Evolutionary conservation across 2,797 vertebrate genomes (phyloP), one percentile per base, ranked within the genome.

Genomic region (Argentina silus): DNA sequence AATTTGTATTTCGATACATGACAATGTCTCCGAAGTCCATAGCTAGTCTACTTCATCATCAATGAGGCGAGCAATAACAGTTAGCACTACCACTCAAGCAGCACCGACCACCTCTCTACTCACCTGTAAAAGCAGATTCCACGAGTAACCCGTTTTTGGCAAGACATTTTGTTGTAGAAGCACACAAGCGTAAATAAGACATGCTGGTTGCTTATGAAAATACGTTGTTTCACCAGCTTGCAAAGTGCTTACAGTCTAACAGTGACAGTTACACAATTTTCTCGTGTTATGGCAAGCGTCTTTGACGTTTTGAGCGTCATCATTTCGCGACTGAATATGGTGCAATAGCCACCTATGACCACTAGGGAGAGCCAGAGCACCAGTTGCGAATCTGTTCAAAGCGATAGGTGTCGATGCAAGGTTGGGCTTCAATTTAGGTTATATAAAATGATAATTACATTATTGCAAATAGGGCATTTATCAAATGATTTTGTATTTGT

Each of bases 41-140:
- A 36, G 27, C 27, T 36, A 36, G 27, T 2, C 27, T 2, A 36
- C 2, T 36, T 36, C 27, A 36, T 36, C 27, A 36, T 36, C 27
- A 36, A 36, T 36, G 27, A 36, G 27, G 27, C 27, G 27, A 36
- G 27, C 27, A 36, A 36, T 36, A 36, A 36, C 27, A n/a, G n/a
- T n/a, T 36, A 4, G 4, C 27, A 36, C 2, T 36, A 36, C 27
- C 27, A 12, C 57, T 19, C 14, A 53, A 17, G 50, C 6, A 55
- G 15, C 6, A n/a, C n/a, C 53, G 51, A 53, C 14, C 15, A 0
- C n/a, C 21, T 10, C 21, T 12, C 23, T 44, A 15, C 83, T 75
- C 17, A 93, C 92, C 92, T 87, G 76, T 57, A 0, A 78, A 45
- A 7, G 73, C 36, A 3, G 78, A 70, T 3, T 86, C 72, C 68